Base-by-base conservation (phyloP, 2,888 invertebrate species). In the Hermodice carunculata region DNA sequence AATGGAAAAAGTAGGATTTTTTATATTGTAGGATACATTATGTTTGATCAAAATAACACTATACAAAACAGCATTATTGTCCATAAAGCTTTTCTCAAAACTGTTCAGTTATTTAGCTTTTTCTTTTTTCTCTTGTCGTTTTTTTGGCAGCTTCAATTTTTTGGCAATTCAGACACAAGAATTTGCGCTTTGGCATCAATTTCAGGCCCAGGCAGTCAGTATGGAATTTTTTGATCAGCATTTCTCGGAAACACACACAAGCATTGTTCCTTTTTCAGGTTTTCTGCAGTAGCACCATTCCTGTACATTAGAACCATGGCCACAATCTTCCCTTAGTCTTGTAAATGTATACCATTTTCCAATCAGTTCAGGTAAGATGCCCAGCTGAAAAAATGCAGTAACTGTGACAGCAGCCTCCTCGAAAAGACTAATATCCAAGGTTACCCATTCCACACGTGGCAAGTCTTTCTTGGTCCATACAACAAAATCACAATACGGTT, bases 201-300 rank as follows among this genome's bases (percentile, higher is more conserved):
- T 51, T 37, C 3, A 70, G 57, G 22, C 54, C 57, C 3, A 67
- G 64, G 57, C 71, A 70, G 14, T 37, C 49, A 29, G 61, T 69
- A 52, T 71, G 71, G 28, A 64, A 71, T 67, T 65, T 67, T 37
- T 62, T 49, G 48, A 51, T 46, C 0, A 54, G 42, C 69, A 71
- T n/a, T 58, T 54, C 1, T 14, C 3, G 31, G 43, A 53, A 24
- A 59, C 67, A 60, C 71, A 69, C 22, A 43, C 49, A 8, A 71
- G 52, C 71, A 69, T 54, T 2, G 17, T 19, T 11, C 56, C 56
- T n/a, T 37, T 28, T 19, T 37, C 22, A 17, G 26, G 34, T n/a
- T 49, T 22, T 8, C 43, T 32, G 11, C 56, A 54, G 32, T 42
- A 11, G 40, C 56, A 54, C n/a, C 24, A 54, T 32, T 26, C 22